phyloP scores from a whole-genome alignment of 2,888 invertebrate genomes.

The Eurois occulta region DNA sequence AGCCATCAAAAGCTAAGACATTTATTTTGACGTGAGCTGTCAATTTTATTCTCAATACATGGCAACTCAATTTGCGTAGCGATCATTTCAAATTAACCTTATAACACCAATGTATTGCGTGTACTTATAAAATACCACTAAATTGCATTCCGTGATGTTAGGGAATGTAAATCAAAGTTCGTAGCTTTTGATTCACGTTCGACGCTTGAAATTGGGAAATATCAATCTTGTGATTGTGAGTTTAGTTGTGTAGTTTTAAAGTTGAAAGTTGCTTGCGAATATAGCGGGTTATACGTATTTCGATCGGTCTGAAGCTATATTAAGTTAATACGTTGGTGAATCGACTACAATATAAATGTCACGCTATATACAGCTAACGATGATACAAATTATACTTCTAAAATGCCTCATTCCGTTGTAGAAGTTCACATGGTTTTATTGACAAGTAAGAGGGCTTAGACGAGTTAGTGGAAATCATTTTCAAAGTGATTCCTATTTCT shows the following conservation, averaged over 20 bases:
- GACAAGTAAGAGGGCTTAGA: not conserved
- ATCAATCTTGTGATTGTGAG: not conserved
- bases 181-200: slow-evolving; percentile 31
- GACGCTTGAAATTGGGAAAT: slow-evolving; percentile 41
- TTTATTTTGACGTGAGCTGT: slow-evolving; percentile 50
- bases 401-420: not conserved
- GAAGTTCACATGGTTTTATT: not conserved
- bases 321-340: not conserved
- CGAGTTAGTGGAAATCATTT: not conserved
- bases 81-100: slow-evolving; percentile 55
- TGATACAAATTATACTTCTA: not conserved
- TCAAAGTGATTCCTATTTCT: not conserved
- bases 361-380: not conserved
- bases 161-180: slow-evolving; percentile 44
- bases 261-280: slow-evolving; percentile 5
- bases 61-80: slow-evolving; percentile 46
- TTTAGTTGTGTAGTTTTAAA: not conserved
- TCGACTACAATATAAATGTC: slow-evolving; percentile 14
- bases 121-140: slow-evolving; percentile 44
- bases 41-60: slow-evolving; percentile 38
- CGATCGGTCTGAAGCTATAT: not conserved
- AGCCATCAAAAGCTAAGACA: slow-evolving; percentile 23
- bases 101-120: slow-evolving; percentile 50
- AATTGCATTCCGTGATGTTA: slow-evolving; percentile 37
- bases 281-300: slow-evolving; percentile 2